Conservation (phyloP, 2,888 invertebrate genomes). For the Endotricha flammealis region DNA sequence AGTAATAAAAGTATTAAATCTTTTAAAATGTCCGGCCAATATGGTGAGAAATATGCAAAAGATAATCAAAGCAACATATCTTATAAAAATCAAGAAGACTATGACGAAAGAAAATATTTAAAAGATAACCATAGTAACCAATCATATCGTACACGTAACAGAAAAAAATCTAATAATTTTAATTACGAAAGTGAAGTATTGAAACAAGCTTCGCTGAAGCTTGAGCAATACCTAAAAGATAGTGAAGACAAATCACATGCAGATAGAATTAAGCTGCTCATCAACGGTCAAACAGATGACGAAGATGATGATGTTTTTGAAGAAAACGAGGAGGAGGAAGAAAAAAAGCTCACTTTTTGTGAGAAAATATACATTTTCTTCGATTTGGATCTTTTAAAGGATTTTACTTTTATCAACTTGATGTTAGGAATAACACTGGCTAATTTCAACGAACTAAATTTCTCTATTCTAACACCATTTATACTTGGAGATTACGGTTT, state of each 20-base stretch:
- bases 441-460: conserved; percentile 84
- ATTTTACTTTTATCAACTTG: conserved; percentile 83
- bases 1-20: conserved; percentile 60
- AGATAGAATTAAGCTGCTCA: conserved; percentile 50
- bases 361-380: conserved; percentile 81
- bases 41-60: conserved; percentile 57
- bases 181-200: conserved; percentile 79
- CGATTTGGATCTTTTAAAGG: conserved; percentile 83
- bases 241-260: conserved; percentile 39
- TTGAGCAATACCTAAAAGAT: conserved; percentile 70
- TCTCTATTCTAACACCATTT: conserved; percentile 85
- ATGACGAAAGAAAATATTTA: conserved; percentile 61
- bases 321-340: conserved; percentile 34
- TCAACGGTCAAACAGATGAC: conserved; percentile 48
- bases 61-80: conserved; percentile 63
- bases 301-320: conserved; percentile 48
- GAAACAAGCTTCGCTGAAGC: conserved; percentile 73
- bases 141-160: conserved; percentile 47
- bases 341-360: conserved; percentile 55
- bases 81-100: conserved; percentile 57
- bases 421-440: conserved; percentile 85
- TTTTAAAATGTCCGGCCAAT: conserved; percentile 62
- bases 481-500: conserved; percentile 84
- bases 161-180: conserved; percentile 75
- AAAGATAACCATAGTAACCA: conserved; percentile 70